phyloP scores from a whole-genome alignment of 2,888 invertebrate genomes.

The Coronaproctus castanopsis region DNA sequence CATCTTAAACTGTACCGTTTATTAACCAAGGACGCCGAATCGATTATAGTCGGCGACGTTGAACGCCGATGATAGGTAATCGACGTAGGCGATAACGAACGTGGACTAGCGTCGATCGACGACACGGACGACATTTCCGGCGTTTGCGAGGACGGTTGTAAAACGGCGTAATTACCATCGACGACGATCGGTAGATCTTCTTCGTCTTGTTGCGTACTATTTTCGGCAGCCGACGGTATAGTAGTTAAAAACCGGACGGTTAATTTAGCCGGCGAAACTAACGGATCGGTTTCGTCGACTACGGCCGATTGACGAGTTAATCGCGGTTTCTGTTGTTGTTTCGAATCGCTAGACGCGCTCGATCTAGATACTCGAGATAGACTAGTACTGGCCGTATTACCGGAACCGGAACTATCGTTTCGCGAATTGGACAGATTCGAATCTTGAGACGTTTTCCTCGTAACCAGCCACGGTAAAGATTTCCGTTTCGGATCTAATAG shows the following conservation, averaged over 20 bases:
- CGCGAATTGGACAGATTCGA: conserved; percentile 75
- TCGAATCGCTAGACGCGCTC: conserved; percentile 41
- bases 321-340: conserved; percentile 37
- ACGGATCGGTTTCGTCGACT: conserved; percentile 48
- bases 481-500: conserved; percentile 54
- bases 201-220: conserved; percentile 44
- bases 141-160: conserved; percentile 20
- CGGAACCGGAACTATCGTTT: conserved; percentile 77
- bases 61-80: conserved; percentile 2
- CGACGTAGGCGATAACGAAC: conserved; percentile 8
- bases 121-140: conserved; percentile 18
- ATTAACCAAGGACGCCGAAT: neutral
- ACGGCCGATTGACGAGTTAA: conserved; percentile 62
- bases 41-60: neutral
- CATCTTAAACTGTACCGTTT: neutral
- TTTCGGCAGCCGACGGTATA: conserved; percentile 52
- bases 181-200: conserved; percentile 27
- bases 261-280: conserved; percentile 33
- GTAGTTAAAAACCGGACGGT: conserved; percentile 43
- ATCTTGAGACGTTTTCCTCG: conserved; percentile 80
- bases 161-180: conserved; percentile 22
- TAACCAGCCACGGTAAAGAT: conserved; percentile 71
- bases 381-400: conserved; percentile 71
- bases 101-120: conserved; percentile 16
- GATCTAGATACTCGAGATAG: conserved; percentile 76